Evolutionary conservation across 2,888 invertebrate species (phyloP), one percentile per base, ranked within the genome.

Genomic region (Acrobeloides nanus): DNA sequence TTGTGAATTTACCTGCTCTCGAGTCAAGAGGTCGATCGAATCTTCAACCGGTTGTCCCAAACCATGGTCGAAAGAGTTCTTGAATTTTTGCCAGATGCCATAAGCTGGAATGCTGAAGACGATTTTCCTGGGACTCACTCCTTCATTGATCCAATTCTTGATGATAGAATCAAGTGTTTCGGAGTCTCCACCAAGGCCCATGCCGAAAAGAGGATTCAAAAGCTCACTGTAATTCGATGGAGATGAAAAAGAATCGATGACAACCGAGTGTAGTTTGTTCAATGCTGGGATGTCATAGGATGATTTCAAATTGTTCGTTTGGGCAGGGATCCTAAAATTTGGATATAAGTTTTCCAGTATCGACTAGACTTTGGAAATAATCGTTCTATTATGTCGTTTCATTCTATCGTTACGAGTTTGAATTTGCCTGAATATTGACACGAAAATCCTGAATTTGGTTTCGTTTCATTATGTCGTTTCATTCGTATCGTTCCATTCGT

Each of bases 41-140:
- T 15, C 17, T 23, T 12, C 15, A n/a, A 3, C 20, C 32, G 17
- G 10, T n/a, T 6, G 32, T 42, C 51, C 48, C 33, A 7, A 47
- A 32, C n/a, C n/a, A n/a, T 10, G 12, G 8, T 17, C 37, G 8
- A 25, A 10, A 10, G 40, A 20, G 21, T 39, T 44, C n/a, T 4
- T 20, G 24, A 44, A 47, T 10, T 34, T 46, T 25, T 44, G 45
- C 17, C 18, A n/a, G 21, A 58, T 46, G 6, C 49, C 57, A 26
- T 50, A 57, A 8, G 53, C 38, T 15, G 57, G 57, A 25, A 57
- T 50, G 38, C 57, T 47, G 4, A 57, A 15, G 24, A 57, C 25
- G 43, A 57, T 46, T 21, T 34, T 32, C 8, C 21, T 23, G n/a
- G 32, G 37, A 20, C 38, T 38, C n/a, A 57, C 40, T 12, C 57